Evolutionary conservation across 2,888 invertebrate genomes (phyloP), one percentile per base, ranked within the genome.

Genomic region (Zygaena filipendulae): DNA sequence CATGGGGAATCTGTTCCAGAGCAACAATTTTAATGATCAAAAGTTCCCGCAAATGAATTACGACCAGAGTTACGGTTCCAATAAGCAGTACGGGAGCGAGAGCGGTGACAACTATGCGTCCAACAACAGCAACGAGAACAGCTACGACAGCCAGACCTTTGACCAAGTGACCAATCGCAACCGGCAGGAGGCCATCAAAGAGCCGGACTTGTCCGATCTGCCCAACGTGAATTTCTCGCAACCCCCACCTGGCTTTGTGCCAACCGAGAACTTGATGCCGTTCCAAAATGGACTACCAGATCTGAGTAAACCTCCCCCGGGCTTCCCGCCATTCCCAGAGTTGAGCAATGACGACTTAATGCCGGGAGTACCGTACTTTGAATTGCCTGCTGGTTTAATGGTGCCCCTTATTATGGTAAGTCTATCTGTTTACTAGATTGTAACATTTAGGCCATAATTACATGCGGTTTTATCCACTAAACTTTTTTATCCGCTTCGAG

Each of bases 341-440:
- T 47, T 74, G 30, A 77, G 61, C 44, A 72, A 61, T 49, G 91
- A 92, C 47, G 92, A 92, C 37, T 72, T 92, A 40, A 87, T 92
- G 74, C 97, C 97, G 13, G 89, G 91, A 13, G 90, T 93, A 46
- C 96, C 97, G 26, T 99, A 98, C 66, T 98, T 91, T 62, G 97
- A 98, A 60, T 82, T 98, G 39, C 98, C 99, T 2, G 97, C 98
- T 30, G 98, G 97, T 23, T 83, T 99, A 11, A 97, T 99, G 90
- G 96, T 97, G 32, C 95, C 97, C n/a, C 83, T 97, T 8, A 92
- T 99, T 35, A 92, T 91, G 84, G 89, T 91, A 69, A 63, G 69
- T 51, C 14, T 25, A n/a, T n/a, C n/a, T n/a, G n/a, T n/a, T n/a
- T n/a, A n/a, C n/a, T n/a, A n/a, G n/a, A n/a, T n/a, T 23, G 12